These are phyloP conservation scores for Lanius ludovicianus DNA, from an alignment of 2,113 vertebrate genomes.

Conservation along the genomic window DNA sequence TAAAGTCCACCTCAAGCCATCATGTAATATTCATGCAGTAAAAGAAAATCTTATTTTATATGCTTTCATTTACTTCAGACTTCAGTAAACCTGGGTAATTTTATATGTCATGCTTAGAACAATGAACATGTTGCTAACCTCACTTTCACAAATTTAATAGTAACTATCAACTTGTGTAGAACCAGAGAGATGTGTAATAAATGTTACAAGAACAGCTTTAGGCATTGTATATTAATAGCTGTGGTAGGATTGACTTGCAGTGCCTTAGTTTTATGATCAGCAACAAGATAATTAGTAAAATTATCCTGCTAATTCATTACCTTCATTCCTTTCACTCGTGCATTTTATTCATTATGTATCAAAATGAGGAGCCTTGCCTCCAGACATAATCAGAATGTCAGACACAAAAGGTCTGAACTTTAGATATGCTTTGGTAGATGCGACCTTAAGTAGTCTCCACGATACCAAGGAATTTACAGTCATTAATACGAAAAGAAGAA, in stretches of 20 bases:
- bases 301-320: constrained; percentile 70
- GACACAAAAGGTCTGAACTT: constrained; percentile 32
- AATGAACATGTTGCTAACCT: not conserved
- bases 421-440: not conserved
- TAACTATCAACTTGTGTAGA: constrained; percentile 41
- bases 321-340: constrained; percentile 69
- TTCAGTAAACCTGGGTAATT: constrained; percentile 42
- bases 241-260: constrained; percentile 50
- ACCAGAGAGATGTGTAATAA: constrained; percentile 53
- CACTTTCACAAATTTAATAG: constrained; percentile 46
- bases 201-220: constrained; percentile 63
- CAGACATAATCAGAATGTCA: constrained; percentile 55
- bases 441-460: not conserved
- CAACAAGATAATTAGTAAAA: constrained; percentile 71
- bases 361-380: constrained; percentile 60
- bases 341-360: constrained; percentile 63
- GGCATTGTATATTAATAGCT: constrained; percentile 54
- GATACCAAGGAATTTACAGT: not conserved
- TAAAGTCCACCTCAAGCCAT: not conserved
- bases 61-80: not conserved
- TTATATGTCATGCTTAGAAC: constrained; percentile 26
- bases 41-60: constrained; percentile 25
- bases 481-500: not conserved
- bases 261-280: constrained; percentile 43
- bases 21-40: not conserved